These are phyloP conservation scores for Idaea biselata DNA, from an alignment of 2,888 invertebrate genomes.

Conservation along the genomic window DNA sequence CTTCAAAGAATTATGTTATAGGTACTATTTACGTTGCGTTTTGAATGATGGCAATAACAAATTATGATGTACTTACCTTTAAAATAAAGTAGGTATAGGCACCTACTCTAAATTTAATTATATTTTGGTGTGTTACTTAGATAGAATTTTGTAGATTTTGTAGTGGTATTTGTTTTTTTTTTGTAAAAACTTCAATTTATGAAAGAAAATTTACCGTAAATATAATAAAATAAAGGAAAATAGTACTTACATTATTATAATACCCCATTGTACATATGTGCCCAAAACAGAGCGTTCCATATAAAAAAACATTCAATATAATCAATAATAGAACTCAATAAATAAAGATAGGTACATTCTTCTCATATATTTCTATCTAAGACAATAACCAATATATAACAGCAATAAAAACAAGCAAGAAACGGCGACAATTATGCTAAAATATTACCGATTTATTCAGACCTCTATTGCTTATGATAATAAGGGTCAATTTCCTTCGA, in stretches of 20 bases:
- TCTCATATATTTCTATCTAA: not conserved
- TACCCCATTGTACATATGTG: too few species aligned
- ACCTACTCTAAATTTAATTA: not conserved
- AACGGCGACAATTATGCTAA: not conserved
- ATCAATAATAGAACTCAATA: not conserved
- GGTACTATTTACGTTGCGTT: not conserved
- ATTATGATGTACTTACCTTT: not conserved
- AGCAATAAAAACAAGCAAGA: not conserved
- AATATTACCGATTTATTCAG: not conserved
- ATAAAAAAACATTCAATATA: too few species aligned
- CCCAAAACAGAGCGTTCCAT: too few species aligned
- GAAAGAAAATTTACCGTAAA: too few species aligned
- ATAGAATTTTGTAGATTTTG: too few species aligned
- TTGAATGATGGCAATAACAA: not conserved
- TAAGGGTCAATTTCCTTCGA: constrained; percentile 1
- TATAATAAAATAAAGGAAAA: too few species aligned
- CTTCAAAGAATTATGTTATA: not conserved
- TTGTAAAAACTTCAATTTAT: too few species aligned
- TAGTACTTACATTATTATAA: too few species aligned
- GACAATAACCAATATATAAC: constrained; percentile 1
- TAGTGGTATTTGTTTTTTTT: too few species aligned
- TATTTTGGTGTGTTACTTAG: too few species aligned
- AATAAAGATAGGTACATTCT: not conserved
- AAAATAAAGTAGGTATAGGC: not conserved
- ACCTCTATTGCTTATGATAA: constrained; percentile 1